phyloP scores from a whole-genome alignment of 2,888 invertebrate genomes.

The Drosophila mettleri region DNA sequence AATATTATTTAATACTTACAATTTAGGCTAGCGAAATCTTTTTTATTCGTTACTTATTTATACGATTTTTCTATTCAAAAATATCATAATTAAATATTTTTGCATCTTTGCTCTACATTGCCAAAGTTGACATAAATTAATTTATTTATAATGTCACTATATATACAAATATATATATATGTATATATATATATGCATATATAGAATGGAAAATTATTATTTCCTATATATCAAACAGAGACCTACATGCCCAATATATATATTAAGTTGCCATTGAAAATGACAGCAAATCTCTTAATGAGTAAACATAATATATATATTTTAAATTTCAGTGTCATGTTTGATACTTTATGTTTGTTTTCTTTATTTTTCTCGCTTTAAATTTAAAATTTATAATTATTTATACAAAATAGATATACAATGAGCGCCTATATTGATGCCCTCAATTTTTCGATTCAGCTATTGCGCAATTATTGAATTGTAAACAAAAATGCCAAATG shows the following conservation, averaged over 20 bases:
- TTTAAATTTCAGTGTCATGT: conserved; percentile 68
- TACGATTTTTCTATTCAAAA: neutral
- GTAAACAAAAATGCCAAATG: conserved; percentile 39
- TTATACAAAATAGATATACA: conserved; percentile 8
- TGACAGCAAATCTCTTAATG: conserved; percentile 64
- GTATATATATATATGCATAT: conserved; percentile 1
- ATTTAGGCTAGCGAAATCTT: neutral
- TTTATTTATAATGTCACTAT: conserved; percentile 12
- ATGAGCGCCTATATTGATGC: conserved; percentile 2
- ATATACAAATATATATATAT: conserved; percentile 1
- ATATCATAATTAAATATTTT: neutral
- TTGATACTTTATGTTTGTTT: conserved; percentile 63
- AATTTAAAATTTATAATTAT: conserved; percentile 16
- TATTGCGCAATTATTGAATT: conserved; percentile 29
- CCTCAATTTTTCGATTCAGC: conserved; percentile 17
- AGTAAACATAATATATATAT: conserved; percentile 51
- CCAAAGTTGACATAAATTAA: conserved; percentile 23
- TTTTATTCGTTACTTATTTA: neutral
- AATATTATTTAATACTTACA: too few species aligned
- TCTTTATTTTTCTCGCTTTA: conserved; percentile 14
- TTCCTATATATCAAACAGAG: conserved; percentile 39
- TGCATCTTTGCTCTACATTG: neutral
- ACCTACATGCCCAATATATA: conserved; percentile 14
- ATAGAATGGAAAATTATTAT: conserved; percentile 26
- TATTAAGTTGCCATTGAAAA: conserved; percentile 29